Evolutionary conservation across 2,797 vertebrate genomes (phyloP).

Genomic region (Astyanax mexicanus): DNA sequence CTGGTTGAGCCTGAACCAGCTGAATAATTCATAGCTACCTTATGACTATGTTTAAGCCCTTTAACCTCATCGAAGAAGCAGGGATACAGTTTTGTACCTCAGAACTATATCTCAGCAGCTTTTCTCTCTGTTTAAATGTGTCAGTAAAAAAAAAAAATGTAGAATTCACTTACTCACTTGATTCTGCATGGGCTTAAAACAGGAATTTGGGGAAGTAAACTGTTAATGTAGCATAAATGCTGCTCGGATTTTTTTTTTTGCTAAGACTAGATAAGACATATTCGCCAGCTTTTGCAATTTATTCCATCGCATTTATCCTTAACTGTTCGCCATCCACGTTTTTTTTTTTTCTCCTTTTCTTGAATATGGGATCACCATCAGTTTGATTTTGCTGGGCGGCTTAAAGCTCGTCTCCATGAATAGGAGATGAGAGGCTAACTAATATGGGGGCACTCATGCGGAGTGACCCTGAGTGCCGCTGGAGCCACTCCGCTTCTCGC

Average conservation of each 20-base stretch:
- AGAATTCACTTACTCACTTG: conserved; percentile 18
- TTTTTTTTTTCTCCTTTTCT: not conserved
- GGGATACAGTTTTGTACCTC: conserved; percentile 32
- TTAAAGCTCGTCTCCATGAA: conserved; percentile 49
- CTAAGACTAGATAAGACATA: not conserved
- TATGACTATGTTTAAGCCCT: conserved; percentile 48
- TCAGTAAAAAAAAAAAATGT: not conserved
- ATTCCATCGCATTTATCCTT: conserved; percentile 25
- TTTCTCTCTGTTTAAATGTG: conserved; percentile 38
- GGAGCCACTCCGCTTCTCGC: conserved; percentile 41
- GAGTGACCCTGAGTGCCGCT: conserved; percentile 50
- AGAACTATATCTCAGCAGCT: conserved; percentile 38
- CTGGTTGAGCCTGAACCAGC: conserved; percentile 30
- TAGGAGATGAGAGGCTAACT: conserved; percentile 56
- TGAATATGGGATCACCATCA: conserved; percentile 39
- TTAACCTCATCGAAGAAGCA: conserved; percentile 41
- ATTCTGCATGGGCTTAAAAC: conserved; percentile 2
- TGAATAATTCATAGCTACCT: conserved; percentile 46
- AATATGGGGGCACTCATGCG: conserved; percentile 50
- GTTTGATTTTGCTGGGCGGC: conserved; percentile 30
- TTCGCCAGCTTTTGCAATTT: conserved; percentile 15
- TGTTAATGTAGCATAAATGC: conserved; percentile 37
- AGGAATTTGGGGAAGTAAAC: conserved; percentile 29
- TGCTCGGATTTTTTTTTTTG: conserved; percentile 15
- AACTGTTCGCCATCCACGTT: not conserved